Percentiles rank a stretch among this genome's conserved stretches.
These are phyloP conservation scores for Oreohelix idahoensis DNA, from an alignment of 1,140 invertebrate species.

Conservation along the genomic window DNA sequence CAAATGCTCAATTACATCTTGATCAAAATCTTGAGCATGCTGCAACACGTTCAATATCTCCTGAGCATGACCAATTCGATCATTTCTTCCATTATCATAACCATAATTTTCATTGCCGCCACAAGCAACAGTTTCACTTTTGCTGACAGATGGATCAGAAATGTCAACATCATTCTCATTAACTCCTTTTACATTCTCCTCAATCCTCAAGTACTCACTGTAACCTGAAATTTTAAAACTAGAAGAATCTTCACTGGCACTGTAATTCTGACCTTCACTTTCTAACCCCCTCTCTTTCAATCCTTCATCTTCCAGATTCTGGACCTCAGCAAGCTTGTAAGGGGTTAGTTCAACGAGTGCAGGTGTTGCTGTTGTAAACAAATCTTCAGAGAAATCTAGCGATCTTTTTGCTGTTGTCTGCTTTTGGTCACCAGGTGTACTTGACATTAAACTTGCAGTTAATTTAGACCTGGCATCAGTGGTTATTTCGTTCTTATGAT, in stretches of 20 bases:
- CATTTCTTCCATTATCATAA: background rate
- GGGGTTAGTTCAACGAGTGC: slow-evolving; percentile 13
- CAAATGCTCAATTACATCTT: background rate
- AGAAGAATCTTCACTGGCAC: slow-evolving; percentile 2
- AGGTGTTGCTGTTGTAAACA: slow-evolving; percentile 10
- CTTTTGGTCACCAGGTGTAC: background rate
- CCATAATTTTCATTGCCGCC: background rate
- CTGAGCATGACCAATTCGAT: background rate
- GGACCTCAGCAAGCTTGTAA: background rate
- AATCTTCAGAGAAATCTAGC: slow-evolving; percentile 3
- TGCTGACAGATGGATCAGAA: background rate
- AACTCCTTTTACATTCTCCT: background rate
- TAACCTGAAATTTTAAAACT: slow-evolving; percentile 14
- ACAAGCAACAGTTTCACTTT: background rate
- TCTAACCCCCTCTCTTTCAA: background rate
- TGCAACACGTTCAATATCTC: background rate
- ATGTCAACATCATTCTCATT: background rate
- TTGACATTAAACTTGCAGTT: background rate
- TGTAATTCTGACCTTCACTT: slow-evolving; percentile 3
- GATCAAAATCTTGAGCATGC: background rate
- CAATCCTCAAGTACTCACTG: background rate
- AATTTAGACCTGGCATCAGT: background rate
- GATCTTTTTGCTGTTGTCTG: background rate
- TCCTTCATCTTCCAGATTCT: background rate
- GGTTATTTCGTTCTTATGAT: background rate